Base-by-base conservation (phyloP, 2,888 invertebrate species). In the Pammene aurita region DNA sequence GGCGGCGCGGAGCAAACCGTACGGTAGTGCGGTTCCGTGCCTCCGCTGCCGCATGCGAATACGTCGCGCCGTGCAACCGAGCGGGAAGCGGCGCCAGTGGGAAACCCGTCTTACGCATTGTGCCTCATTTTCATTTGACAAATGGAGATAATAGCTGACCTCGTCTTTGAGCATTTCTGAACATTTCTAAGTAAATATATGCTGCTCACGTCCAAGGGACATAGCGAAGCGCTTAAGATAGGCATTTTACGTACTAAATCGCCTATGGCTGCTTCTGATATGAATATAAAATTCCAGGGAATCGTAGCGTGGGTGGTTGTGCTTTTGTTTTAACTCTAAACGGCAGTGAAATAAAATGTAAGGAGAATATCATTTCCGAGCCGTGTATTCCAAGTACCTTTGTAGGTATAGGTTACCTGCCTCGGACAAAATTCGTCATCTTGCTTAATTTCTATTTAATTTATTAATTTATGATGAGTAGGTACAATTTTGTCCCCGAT, bases 241-340 rank as follows among this genome's bases (percentile, higher is more conserved):
- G 50, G 52, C 55, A 56, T 56, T 38, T 48, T 38, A 41, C 60
- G 67, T 61, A 62, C 26, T 48, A 67, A 50, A 67, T 62, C 46
- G 67, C 61, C 55, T 48, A 38, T 46, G 55, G 61, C 67, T 48
- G 55, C 42, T 26, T 26, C 26, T 26, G 26, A 26, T 26, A 57
- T 62, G 67, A 67, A 67, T 67, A 67, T 61, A 38, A 62, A 67
- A 67, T 67, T 46, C 18, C 46, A 61, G 44, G 35, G 11, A n/a
- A 34, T 52, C 42, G 41, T 11, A n/a, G 41, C n/a, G 18, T 52
- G 6, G 6, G 26, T 6, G 11, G 7, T 11, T 52, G 11, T 13
- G 38, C 48, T 41, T 26, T 44, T 46, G 48, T 66, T 66, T 57
- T 50, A 66, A 26, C n/a, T 35, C 14, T 60, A 60, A 61, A 38